These are phyloP conservation scores for Eleginops maclovinus DNA, from an alignment of 2,113 vertebrate genomes.

Conservation along the genomic window DNA sequence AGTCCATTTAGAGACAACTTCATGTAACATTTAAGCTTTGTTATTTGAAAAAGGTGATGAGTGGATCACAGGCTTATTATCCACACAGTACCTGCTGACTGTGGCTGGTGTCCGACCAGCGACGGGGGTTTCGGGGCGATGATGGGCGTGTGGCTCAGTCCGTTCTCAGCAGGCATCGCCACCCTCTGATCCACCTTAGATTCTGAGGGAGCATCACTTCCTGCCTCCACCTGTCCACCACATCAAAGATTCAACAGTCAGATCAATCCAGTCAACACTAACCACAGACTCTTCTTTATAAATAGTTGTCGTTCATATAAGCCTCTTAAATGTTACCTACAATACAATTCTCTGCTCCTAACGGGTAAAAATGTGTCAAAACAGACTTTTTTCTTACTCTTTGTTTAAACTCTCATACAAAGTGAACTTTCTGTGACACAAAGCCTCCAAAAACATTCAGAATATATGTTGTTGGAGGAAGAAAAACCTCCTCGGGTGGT, in stretches of 20 bases:
- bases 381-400: not conserved
- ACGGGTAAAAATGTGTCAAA: not conserved
- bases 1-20: not conserved
- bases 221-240: constrained; percentile 86
- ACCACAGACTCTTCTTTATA: not conserved
- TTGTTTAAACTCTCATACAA: not conserved
- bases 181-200: constrained; percentile 86
- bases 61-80: not conserved
- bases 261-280: not conserved
- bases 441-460: not conserved
- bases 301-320: not conserved
- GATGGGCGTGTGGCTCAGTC: constrained; percentile 88
- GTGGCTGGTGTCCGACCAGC: constrained; percentile 88
- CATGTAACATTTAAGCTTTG: not conserved
- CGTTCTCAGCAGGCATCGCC: constrained; percentile 91
- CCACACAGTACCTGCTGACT: constrained; percentile 86
- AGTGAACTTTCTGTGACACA: not conserved
- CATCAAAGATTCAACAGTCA: not conserved
- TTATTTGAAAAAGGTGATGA: not conserved
- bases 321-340: no score
- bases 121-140: constrained; percentile 89
- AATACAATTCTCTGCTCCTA: not conserved
- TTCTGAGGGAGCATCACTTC: constrained; percentile 88
- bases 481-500: not conserved
- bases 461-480: not conserved